These are phyloP conservation scores for Piscicola geometra DNA, from an alignment of 2,888 invertebrate genomes.

Conservation along the genomic window DNA sequence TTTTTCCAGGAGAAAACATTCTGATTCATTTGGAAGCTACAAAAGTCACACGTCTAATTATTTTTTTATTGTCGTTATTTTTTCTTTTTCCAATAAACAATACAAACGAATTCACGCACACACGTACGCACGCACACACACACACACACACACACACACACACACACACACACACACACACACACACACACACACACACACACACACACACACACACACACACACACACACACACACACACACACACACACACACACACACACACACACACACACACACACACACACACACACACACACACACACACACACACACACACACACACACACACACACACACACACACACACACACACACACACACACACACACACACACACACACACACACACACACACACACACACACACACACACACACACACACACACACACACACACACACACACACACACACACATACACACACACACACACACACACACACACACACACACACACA, in stretches of 20 bases:
- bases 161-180: constrained; percentile 33
- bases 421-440: constrained; percentile 15
- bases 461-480: too few relatives aligned
- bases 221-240: constrained; percentile 36
- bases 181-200: constrained; percentile 33
- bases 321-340: constrained; percentile 26
- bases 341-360: constrained; percentile 18
- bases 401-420: constrained; percentile 16
- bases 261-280: constrained; percentile 31
- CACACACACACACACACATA: too few relatives aligned
- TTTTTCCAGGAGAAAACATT: too few relatives aligned
- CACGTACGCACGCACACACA: neutral
- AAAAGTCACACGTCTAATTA: too few relatives aligned
- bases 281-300: constrained; percentile 27
- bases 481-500: too few relatives aligned
- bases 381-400: constrained; percentile 23
- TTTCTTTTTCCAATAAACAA: neutral
- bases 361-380: constrained; percentile 14
- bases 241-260: constrained; percentile 35
- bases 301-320: constrained; percentile 30
- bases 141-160: constrained; percentile 22
- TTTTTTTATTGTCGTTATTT: neutral
- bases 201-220: constrained; percentile 33
- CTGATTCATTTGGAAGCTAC: too few relatives aligned
- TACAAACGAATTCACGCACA: neutral